A percentile compares a stretch with the other conserved stretches of the same genome.
Conservation (phyloP, 2,113 vertebrate species). For the Thermophis baileyi region DNA sequence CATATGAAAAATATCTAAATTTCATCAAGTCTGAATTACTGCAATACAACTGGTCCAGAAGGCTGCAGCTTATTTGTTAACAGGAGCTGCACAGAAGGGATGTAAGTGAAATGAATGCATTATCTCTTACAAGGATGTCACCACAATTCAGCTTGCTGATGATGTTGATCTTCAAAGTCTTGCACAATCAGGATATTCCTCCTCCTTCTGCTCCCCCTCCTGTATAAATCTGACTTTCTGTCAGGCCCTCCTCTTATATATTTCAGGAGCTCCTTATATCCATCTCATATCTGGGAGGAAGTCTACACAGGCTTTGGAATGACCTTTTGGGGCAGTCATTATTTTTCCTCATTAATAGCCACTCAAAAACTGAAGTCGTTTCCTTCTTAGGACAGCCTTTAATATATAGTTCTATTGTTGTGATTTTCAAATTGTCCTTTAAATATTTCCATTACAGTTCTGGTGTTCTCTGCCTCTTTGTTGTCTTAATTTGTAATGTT, state of each 20-base stretch:
- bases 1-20: not conserved
- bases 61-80: not conserved
- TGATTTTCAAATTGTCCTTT: not conserved
- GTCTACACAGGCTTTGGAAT: not conserved
- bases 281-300: not conserved
- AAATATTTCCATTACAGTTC: not conserved
- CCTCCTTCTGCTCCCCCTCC: not conserved
- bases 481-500: not conserved
- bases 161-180: not conserved
- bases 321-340: not conserved
- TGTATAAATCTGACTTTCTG: not conserved
- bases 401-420: not conserved
- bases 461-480: not conserved
- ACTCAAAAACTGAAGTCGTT: not conserved
- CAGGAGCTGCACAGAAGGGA: not conserved
- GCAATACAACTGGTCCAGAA: not conserved
- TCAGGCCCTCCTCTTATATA: not conserved
- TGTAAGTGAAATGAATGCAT: not conserved
- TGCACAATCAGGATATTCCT: not conserved
- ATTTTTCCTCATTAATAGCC: not conserved
- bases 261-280: not conserved
- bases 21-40: not conserved
- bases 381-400: not conserved
- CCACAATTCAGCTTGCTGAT: not conserved
- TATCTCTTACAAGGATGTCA: not conserved